Percentiles rank a stretch among this genome's conserved stretches.
Evolutionary conservation across 2,888 invertebrate genomes (phyloP).

Genomic region (Chrysina gloriosa): DNA sequence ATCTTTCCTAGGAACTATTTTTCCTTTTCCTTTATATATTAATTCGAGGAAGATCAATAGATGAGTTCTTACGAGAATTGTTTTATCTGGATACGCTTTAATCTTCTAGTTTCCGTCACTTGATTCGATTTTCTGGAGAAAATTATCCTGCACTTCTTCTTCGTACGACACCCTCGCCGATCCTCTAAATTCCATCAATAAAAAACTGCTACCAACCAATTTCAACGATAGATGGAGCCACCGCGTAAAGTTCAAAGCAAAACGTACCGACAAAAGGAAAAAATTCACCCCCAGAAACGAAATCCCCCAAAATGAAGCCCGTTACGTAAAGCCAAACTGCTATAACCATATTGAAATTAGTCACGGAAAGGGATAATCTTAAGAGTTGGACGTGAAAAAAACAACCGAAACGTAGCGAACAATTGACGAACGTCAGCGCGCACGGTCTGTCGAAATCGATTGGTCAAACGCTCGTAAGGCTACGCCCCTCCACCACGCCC

Average conservation of each 20-base stretch:
- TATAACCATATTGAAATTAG: slow-evolving; percentile 15
- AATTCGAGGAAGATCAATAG: too few species aligned
- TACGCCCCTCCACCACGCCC: neutral
- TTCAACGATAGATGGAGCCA: slow-evolving; percentile 11
- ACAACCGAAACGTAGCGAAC: neutral
- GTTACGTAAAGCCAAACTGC: neutral
- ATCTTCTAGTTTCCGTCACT: too few species aligned
- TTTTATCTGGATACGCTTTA: too few species aligned
- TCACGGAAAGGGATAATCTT: neutral
- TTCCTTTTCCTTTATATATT: too few species aligned
- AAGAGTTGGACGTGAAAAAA: neutral
- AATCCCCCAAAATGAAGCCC: neutral
- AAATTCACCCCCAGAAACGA: too few species aligned
- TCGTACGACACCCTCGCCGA: too few species aligned
- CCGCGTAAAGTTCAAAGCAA: too few species aligned
- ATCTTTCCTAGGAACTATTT: too few species aligned
- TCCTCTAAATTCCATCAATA: neutral
- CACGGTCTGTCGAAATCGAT: neutral
- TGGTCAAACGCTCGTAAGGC: neutral
- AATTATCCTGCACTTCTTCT: too few species aligned
- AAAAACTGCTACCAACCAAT: neutral
- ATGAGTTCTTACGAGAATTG: too few species aligned
- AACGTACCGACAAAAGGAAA: too few species aligned
- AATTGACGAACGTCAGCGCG: slow-evolving; percentile 16
- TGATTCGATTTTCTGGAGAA: too few species aligned